These are phyloP conservation scores for Mesochorus sp. DNA, from an alignment of 2,888 invertebrate genomes.

Conservation along the genomic window DNA sequence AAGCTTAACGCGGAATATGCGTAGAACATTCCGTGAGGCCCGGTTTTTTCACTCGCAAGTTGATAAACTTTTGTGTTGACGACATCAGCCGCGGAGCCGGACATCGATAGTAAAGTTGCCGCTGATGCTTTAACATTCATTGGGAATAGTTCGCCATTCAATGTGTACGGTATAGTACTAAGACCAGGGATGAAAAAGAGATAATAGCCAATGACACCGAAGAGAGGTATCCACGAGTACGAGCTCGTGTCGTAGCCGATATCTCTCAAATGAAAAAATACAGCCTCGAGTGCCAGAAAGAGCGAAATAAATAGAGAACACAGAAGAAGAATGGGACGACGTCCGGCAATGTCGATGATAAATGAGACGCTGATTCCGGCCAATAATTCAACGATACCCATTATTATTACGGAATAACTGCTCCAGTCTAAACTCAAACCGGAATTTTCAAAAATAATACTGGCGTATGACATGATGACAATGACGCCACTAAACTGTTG, in stretches of 20 bases:
- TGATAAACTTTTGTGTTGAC: conserved; percentile 49
- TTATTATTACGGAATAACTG: conserved; percentile 34
- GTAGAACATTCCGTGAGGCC: conserved; percentile 56
- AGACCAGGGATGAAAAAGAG: not conserved
- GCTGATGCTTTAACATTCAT: conserved; percentile 45
- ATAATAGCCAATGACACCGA: conserved; percentile 37
- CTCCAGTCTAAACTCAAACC: conserved; percentile 27
- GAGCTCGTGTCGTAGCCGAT: conserved; percentile 31
- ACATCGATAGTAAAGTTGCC: conserved; percentile 35
- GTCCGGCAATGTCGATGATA: conserved; percentile 22
- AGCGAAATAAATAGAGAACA: not conserved
- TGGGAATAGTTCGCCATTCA: conserved; percentile 41
- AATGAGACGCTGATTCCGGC: conserved; percentile 3
- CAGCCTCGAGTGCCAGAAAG: conserved; percentile 19
- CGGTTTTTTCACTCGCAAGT: conserved; percentile 3
- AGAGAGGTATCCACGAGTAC: conserved; percentile 33
- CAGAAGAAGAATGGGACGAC: conserved; percentile 34
- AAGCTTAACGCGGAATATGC: conserved; percentile 33
- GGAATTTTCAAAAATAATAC: conserved; percentile 29
- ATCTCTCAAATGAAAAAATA: conserved; percentile 36
- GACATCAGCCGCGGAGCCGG: conserved; percentile 45
- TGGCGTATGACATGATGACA: conserved; percentile 38
- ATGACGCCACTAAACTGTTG: conserved; percentile 19
- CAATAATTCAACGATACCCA: conserved; percentile 19
- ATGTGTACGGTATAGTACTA: conserved; percentile 1